Conservation (phyloP, 2,797 vertebrate species). For the Takifugu ocellatus region DNA sequence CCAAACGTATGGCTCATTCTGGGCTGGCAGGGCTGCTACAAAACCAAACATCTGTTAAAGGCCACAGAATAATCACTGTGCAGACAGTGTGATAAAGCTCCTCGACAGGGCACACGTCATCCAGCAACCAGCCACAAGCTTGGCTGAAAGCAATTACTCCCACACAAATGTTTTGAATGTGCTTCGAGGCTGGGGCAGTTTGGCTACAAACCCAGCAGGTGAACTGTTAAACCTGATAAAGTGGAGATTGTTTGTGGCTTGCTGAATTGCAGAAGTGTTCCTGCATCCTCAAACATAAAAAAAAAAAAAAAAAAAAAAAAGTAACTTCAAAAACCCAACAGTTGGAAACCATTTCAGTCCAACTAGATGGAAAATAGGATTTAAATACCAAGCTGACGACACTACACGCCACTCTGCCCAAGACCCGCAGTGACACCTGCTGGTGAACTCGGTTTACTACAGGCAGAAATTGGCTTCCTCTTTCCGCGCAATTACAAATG, state of each 20-base stretch:
- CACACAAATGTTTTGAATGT: constrained; percentile 59
- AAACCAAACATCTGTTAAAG: background rate
- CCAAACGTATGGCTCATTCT: constrained; percentile 4
- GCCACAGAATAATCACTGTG: background rate
- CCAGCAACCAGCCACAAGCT: constrained; percentile 53
- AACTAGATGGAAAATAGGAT: constrained; percentile 65
- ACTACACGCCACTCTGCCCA: constrained; percentile 23
- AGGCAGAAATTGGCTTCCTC: background rate
- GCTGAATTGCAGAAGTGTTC: constrained; percentile 20
- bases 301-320: constrained; percentile 19
- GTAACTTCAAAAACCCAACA: constrained; percentile 51
- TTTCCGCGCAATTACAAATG: background rate
- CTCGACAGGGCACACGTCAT: too few species aligned
- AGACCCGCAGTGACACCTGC: constrained; percentile 70
- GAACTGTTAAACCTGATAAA: constrained; percentile 16
- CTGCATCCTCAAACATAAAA: constrained; percentile 38
- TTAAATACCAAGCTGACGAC: constrained; percentile 53
- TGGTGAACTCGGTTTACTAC: constrained; percentile 54
- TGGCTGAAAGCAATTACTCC: constrained; percentile 40
- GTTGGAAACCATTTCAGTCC: constrained; percentile 58
- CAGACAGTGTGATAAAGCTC: too few species aligned
- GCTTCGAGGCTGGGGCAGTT: constrained; percentile 35
- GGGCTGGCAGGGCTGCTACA: background rate
- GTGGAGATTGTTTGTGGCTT: constrained; percentile 22
- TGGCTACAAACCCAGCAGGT: constrained; percentile 50